These are phyloP conservation scores for Chaetodon trifasciatus DNA, from an alignment of 2,797 vertebrate genomes.

Conservation along the genomic window DNA sequence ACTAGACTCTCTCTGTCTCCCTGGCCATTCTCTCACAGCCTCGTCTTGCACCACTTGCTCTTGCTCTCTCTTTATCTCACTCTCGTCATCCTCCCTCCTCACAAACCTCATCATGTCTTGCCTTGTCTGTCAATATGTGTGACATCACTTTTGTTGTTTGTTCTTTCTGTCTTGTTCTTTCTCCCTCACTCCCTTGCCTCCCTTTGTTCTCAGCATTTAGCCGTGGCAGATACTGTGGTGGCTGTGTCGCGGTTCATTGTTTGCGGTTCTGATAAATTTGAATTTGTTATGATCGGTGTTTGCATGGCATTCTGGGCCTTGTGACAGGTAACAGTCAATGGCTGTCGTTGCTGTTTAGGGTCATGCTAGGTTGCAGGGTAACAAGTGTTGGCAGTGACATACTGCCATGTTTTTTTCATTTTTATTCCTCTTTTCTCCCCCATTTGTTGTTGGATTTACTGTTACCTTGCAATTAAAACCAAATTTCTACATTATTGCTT, in stretches of 20 bases:
- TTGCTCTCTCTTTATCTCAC: conserved; percentile 28
- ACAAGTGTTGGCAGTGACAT: conserved; percentile 38
- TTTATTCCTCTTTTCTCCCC: conserved; percentile 1
- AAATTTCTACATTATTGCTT: not conserved
- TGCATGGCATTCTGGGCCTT: conserved; percentile 40
- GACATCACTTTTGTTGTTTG: conserved; percentile 75
- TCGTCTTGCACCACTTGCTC: conserved; percentile 48
- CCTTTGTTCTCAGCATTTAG: conserved; percentile 53
- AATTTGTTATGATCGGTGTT: conserved; percentile 50
- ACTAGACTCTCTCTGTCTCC: conserved; percentile 52
- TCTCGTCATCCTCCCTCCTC: conserved; percentile 38
- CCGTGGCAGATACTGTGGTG: conserved; percentile 38
- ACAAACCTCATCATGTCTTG: conserved; percentile 53
- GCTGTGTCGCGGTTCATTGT: conserved; percentile 41
- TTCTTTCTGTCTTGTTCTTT: conserved; percentile 58
- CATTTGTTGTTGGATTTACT: conserved; percentile 5
- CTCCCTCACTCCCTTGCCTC: conserved; percentile 33
- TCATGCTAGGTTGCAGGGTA: conserved; percentile 33
- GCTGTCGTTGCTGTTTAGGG: conserved; percentile 53
- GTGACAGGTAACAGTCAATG: conserved; percentile 51
- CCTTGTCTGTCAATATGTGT: conserved; percentile 59
- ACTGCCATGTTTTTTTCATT: conserved; percentile 26
- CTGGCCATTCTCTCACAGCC: conserved; percentile 31
- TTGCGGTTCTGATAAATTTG: conserved; percentile 38
- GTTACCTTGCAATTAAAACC: not conserved